A percentile compares a stretch with the other conserved stretches of the same genome.
Evolutionary conservation across 2,113 vertebrate genomes (phyloP).

Genomic region (Dasyornis broadbenti): DNA sequence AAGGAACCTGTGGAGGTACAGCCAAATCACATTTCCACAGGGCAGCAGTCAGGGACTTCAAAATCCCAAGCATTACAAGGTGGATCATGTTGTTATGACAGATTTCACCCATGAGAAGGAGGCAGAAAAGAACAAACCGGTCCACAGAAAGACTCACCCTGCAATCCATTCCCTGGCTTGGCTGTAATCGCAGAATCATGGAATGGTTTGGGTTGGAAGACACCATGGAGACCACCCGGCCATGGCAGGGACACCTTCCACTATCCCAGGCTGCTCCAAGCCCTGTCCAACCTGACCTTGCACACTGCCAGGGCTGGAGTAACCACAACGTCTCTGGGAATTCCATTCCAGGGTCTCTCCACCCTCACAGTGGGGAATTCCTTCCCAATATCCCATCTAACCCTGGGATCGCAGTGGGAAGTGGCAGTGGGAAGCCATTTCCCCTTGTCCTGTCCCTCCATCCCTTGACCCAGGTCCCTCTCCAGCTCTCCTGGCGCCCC

Average conservation of each 20-base stretch:
- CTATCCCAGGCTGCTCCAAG: not conserved
- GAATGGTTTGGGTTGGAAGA: not conserved
- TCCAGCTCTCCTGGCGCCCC: not conserved
- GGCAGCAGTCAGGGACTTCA: not conserved
- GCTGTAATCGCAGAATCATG: not conserved
- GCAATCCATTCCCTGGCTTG: not conserved
- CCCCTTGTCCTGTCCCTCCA: not conserved
- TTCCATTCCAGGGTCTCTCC: fast-evolving
- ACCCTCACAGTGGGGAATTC: not conserved
- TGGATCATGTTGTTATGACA: not conserved
- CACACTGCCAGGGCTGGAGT: not conserved
- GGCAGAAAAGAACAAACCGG: not conserved
- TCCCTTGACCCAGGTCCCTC: not conserved
- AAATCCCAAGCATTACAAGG: not conserved
- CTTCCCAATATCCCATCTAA: not conserved
- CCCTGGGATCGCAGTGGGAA: not conserved
- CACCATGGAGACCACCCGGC: not conserved
- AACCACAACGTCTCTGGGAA: not conserved
- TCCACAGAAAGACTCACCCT: not conserved
- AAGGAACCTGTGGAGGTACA: not conserved
- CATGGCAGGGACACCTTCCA: not conserved
- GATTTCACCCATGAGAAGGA: not conserved
- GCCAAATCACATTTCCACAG: not conserved
- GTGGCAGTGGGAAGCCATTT: not conserved
- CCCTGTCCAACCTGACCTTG: not conserved